Base-by-base conservation (phyloP, 2,888 invertebrate species). In the Dione juno region DNA sequence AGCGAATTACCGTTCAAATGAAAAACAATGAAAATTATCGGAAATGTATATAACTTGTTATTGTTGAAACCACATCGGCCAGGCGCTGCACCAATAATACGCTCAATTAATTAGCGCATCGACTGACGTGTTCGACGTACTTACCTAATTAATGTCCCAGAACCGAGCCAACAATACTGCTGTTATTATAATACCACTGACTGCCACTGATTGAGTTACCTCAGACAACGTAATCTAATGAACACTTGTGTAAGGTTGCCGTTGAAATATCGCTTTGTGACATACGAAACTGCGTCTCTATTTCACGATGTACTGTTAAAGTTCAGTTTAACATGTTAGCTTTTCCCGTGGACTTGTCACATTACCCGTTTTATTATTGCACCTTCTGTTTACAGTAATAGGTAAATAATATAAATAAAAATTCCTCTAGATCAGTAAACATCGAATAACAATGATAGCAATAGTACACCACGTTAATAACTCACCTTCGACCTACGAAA, bases 101-200 rank as follows among this genome's bases (percentile, higher is more conserved):
- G 86, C 83, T 86, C 89, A 88, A 91, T 91, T 91, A 90, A 91
- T 91, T 89, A 89, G 84, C 79, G 75, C 74, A 78, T 80, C 78
- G 83, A 81, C 78, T 86, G 86, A 88, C 87, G 87, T 88, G 86
- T 83, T 82, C 81, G 79, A 82, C 82, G 87, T 87, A 89, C 89
- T 88, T 89, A 89, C 87, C 88, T 90, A 88, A 91, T 91, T 89
- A 91, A 89, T 85, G 86, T 85, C 82, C 84, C 85, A 82, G 85
- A 83, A 84, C 84, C 78, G 81, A 80, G 82, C 82, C 80, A 82
- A 87, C 84, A 84, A 83, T 84, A 82, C 80, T 76, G 75, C 79
- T 83, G 84, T 84, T 87, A 83, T 87, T 87, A 83, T 84, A 83
- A 83, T 82, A 82, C 82, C 79, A 78, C 81, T 84, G 82, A 80